Evolutionary conservation across 37 sponge, comb jelly and placozoan genomes (phyloP).

Genomic region (Spongilla lacustris): DNA sequence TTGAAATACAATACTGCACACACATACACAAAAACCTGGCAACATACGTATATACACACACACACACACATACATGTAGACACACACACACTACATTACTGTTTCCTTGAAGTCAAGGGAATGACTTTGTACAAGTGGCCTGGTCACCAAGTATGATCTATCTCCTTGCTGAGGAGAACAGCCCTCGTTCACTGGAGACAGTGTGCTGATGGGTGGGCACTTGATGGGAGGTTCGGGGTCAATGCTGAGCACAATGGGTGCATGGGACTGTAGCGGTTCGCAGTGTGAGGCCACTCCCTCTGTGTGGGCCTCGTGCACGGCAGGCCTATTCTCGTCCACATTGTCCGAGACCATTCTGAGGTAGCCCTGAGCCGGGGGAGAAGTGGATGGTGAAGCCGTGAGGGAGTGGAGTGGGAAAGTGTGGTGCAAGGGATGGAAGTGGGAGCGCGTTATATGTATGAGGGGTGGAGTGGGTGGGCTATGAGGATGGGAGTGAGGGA

Average conservation of each 20-base stretch:
- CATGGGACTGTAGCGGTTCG: background rate
- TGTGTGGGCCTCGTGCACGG: background rate
- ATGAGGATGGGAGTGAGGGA: no score
- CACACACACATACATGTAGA: background rate
- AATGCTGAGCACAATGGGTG: background rate
- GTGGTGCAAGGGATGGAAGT: no score
- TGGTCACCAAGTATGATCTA: background rate
- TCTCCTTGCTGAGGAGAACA: background rate
- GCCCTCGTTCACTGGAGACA: background rate
- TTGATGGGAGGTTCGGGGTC: background rate
- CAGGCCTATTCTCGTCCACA: background rate
- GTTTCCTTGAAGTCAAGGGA: background rate
- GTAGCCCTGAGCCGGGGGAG: background rate
- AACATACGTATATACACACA: background rate
- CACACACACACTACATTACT: background rate
- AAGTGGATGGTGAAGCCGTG: no score
- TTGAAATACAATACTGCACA: background rate
- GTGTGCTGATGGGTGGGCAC: background rate
- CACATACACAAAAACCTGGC: background rate
- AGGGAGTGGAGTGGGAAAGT: no score
- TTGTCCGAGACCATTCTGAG: background rate
- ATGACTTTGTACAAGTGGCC: background rate
- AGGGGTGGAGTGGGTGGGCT: no score
- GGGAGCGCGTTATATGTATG: no score
- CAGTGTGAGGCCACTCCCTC: background rate